Evolutionary conservation across 2,888 invertebrate species (phyloP).

Genomic region (Acleris holmiana): DNA sequence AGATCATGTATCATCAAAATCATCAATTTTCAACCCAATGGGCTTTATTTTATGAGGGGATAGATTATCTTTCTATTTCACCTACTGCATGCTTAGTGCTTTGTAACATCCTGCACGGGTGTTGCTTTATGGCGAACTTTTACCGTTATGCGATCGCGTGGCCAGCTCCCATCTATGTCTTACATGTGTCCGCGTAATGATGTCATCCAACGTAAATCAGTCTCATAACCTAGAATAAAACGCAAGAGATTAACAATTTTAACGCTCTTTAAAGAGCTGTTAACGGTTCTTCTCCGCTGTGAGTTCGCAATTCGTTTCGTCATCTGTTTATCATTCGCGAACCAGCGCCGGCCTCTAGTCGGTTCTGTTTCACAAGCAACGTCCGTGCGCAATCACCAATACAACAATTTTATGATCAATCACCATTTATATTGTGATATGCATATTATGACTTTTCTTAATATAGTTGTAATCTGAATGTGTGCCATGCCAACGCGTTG

Average conservation of each 20-base stretch:
- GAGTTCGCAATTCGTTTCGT: constrained; percentile 47
- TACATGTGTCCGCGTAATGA: constrained; percentile 4
- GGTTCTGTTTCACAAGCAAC: constrained; percentile 55
- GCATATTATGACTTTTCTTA: constrained; percentile 34
- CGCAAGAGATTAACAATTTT: constrained; percentile 10
- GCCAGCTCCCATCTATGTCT: constrained; percentile 31
- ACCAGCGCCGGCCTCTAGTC: constrained; percentile 48
- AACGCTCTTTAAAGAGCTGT: constrained; percentile 10
- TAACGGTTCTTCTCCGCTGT: constrained; percentile 5
- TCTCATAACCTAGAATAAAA: constrained; percentile 4
- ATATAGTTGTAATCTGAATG: constrained; percentile 10
- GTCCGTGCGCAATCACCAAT: constrained; percentile 51
- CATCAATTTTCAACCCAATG: no score
- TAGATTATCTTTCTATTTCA: neutral
- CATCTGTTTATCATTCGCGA: constrained; percentile 56
- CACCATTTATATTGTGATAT: constrained; percentile 47
- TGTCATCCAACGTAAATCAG: constrained; percentile 19
- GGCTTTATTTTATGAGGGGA: no score
- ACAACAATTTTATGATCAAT: constrained; percentile 51
- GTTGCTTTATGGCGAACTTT: constrained; percentile 15
- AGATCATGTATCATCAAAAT: no score
- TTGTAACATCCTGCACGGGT: constrained; percentile 13
- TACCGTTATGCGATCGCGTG: constrained; percentile 46
- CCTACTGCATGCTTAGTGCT: constrained; percentile 14
- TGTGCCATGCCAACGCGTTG: constrained; percentile 14